Evolutionary conservation across 2,113 vertebrate genomes (phyloP), one percentile per base, ranked within the genome.

Genomic region (Eretmodus cyanostictus): DNA sequence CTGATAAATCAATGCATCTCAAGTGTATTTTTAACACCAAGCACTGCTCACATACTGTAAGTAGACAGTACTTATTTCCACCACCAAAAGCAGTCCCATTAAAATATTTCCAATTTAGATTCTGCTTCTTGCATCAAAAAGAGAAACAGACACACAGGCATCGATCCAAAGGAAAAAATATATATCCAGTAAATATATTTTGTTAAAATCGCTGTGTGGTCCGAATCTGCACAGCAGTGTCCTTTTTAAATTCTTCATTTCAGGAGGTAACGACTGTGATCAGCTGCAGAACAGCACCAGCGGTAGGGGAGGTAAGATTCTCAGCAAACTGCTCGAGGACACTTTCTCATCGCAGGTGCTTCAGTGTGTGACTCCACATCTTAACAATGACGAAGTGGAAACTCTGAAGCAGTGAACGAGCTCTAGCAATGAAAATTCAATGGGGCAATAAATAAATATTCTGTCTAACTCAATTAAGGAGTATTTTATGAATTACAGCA

Each of bases 101-200:
- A 88, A 91, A 88, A 92, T 91, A 91, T 89, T 95, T 93, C 83
- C 90, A 94, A 92, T 95, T 34, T 86, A 93, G 73, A 80, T 55
- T 47, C 68, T 86, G 81, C 83, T 86, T 88, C 47, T 91, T 84
- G 81, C 85, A 90, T 87, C 81, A 86, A 17, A 9, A 84, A 57
- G 88, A 76, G 24, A 49, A 29, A 49, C 9, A 49, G 71, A 31
- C 24, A 78, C 6, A 19, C 9, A 19, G 16, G 45, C 14, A 47
- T 31, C 2, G 5, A 49, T 31, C 16, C 61, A 66, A 38, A 66
- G 34, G 31, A 7, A n/a, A 12, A 66, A n/a, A n/a, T 2, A 55
- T 13, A 55, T 10, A 36, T n/a, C 6, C 17, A 36, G 16, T 57
- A 59, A 4, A 31, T 59, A 9, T 61, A 1, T 61, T 0, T 34